Base-by-base conservation (phyloP, 2,888 invertebrate genomes). In the Emmelina monodactyla region DNA sequence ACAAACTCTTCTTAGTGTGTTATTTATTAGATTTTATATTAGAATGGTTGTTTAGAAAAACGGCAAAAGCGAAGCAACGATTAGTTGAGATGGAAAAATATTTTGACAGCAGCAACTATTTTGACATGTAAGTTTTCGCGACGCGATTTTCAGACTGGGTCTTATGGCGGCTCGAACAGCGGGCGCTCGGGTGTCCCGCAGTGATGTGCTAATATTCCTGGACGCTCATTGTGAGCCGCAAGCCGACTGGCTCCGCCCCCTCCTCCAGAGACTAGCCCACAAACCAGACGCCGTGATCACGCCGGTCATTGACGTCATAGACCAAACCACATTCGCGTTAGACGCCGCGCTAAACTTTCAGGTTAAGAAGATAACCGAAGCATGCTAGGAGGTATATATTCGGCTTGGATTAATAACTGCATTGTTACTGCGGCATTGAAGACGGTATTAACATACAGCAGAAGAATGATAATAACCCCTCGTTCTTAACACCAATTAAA, bases 221-320 rank as follows among this genome's bases (percentile, higher is more conserved):
- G 96, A 96, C 75, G 92, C 95, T 7, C 96, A 96, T 64, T 95
- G 95, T 68, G 95, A 96, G 76, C 86, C 84, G 1, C 85, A 83
- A 31, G 55, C 70, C 1, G 85, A 88, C 43, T 95, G 94, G 94
- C 79, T 96, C 43, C 90, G 97, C 55, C 97, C 98, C 0, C 67
- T 98, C 33, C 78, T 97, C 46, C 85, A 89, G 40, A 82, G 94
- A 2, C 34, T 63, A 14, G 38, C 41, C 3, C 58, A 68, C 55
- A 90, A 94, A 44, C 78, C 86, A 1, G 88, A 86, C 19, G 87
- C 91, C 1, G 94, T 96, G 1, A 70, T 96, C 37, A 93, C 95
- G 43, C 98, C 98, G 4, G 89, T 96, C 42, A 97, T 98, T 41
- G 97, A 98, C 75, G 89, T 93, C 28, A 91, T 98, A 42, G 90